These are phyloP conservation scores for Odontophorus gujanensis DNA, from an alignment of 2,113 vertebrate species.

Conservation along the genomic window DNA sequence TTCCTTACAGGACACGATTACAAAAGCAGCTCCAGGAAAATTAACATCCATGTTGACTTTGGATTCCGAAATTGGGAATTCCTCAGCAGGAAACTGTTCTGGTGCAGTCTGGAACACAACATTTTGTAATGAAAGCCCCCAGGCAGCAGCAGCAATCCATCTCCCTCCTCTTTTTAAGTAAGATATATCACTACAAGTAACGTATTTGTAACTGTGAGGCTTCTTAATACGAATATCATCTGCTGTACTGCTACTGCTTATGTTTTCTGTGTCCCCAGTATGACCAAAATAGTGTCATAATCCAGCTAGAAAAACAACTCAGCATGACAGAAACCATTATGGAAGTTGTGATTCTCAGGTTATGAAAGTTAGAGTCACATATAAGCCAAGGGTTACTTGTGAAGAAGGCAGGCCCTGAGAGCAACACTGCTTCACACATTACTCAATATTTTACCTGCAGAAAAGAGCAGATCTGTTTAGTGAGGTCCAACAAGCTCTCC, in stretches of 20 bases:
- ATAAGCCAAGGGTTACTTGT: neutral
- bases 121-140: neutral
- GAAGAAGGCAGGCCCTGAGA: neutral
- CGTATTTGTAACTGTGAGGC: rapidly evolving
- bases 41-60: conserved; percentile 98
- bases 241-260: neutral
- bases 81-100: conserved; percentile 95
- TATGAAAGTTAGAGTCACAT: neutral
- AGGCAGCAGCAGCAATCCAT: neutral
- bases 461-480: conserved; percentile 95
- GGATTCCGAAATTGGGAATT: conserved; percentile 94
- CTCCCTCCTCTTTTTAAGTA: neutral
- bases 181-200: neutral
- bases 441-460: conserved; percentile 82
- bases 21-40: conserved; percentile 96
- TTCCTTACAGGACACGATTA: conserved; percentile 95
- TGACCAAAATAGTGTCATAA: neutral
- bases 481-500: conserved; percentile 93
- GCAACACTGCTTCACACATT: neutral
- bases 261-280: neutral
- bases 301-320: neutral
- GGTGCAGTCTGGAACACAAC: conserved; percentile 86
- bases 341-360: no score
- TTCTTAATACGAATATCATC: neutral
- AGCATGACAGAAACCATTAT: neutral